These are phyloP conservation scores for Rhagoletis pomonella DNA, from an alignment of 1,140 invertebrate genomes.

Conservation along the genomic window DNA sequence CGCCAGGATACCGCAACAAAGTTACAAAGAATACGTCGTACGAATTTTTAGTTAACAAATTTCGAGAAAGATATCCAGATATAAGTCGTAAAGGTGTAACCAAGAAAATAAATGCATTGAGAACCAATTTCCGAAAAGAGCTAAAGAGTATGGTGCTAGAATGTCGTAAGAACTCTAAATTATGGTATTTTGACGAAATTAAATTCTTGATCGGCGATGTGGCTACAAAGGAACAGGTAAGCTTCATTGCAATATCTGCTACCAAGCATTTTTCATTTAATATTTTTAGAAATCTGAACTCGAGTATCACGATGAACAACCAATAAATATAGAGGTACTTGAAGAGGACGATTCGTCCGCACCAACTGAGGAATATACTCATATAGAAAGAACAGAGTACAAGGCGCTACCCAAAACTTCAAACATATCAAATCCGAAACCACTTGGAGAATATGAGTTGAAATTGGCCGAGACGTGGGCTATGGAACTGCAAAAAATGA, in stretches of 20 bases:
- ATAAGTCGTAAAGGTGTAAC: conserved; percentile 70
- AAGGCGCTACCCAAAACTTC: too few species aligned
- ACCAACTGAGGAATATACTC: not conserved
- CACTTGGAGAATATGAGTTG: conserved; percentile 56
- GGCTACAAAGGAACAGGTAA: not conserved
- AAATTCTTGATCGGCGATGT: conserved; percentile 69
- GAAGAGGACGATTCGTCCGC: not conserved
- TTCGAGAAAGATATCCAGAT: conserved; percentile 69
- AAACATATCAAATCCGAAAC: not conserved
- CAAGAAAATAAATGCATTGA: conserved; percentile 72
- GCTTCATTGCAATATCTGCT: not conserved
- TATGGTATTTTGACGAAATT: conserved; percentile 74
- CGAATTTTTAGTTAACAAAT: conserved; percentile 66
- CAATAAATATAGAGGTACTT: conserved; percentile 8
- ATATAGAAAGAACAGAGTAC: not conserved
- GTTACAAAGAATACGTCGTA: conserved; percentile 65
- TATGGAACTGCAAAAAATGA: conserved; percentile 68
- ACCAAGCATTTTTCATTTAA: not conserved
- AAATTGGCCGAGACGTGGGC: conserved; percentile 69
- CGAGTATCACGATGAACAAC: not conserved
- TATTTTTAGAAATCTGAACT: not conserved
- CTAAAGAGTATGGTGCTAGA: conserved; percentile 63
- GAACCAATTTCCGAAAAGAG: conserved; percentile 73
- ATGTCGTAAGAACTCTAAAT: conserved; percentile 62
- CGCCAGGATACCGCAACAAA: conserved; percentile 16